phyloP scores from a whole-genome alignment of 2,797 vertebrate genomes.

The Serranus cabrilla region DNA sequence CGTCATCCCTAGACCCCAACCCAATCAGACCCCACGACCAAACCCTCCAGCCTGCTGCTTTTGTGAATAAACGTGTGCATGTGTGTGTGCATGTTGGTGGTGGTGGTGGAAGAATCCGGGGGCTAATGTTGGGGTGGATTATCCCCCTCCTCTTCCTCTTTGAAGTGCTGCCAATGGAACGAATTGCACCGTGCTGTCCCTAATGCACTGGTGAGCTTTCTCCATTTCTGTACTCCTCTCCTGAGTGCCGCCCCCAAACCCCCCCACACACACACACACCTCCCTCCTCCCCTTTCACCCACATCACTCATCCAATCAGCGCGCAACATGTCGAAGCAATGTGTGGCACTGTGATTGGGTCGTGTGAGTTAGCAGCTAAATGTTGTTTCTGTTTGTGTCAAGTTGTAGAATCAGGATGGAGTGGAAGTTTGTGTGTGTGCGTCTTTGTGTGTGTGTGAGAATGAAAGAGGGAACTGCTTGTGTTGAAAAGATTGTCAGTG shows the following conservation, averaged over 20 bases:
- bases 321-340: conserved; percentile 45
- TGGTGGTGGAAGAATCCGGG: conserved; percentile 68
- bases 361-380: conserved; percentile 19
- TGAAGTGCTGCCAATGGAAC: conserved; percentile 83
- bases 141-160: conserved; percentile 74
- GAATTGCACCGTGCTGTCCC: conserved; percentile 76
- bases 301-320: conserved; percentile 67
- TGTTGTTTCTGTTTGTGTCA: not conserved
- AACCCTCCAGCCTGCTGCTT: conserved; percentile 64
- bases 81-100: conserved; percentile 33
- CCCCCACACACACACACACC: not conserved
- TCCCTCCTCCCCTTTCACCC: conserved; percentile 4
- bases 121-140: conserved; percentile 78
- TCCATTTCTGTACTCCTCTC: conserved; percentile 71
- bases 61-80: conserved; percentile 46
- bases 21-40: conserved; percentile 69
- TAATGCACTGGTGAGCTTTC: conserved; percentile 78
- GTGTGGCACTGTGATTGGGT: conserved; percentile 63
- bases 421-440: not conserved
- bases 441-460: not conserved
- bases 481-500: conserved; percentile 8
- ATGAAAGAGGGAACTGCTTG: not conserved
- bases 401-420: conserved; percentile 2
- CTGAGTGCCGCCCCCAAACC: conserved; percentile 42
- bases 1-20: conserved; percentile 69